Conservation (phyloP, 2,797 vertebrate species). For the Gymnoscopelus microlampas region DNA sequence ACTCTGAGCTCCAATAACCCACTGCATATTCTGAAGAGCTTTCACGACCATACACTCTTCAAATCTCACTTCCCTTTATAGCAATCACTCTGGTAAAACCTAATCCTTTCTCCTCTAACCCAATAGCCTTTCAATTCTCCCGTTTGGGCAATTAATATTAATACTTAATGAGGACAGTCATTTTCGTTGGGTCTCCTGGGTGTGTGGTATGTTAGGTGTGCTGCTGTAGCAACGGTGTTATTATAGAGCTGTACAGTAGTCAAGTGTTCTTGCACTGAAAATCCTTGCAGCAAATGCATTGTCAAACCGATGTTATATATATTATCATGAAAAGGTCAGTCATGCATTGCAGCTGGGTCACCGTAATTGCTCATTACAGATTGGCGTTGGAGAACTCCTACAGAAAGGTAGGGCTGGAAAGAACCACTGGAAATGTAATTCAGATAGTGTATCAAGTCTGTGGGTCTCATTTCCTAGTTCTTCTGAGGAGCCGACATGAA, state of each 20-base stretch:
- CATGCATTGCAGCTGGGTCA: too few species aligned
- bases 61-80: background rate
- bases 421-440: background rate
- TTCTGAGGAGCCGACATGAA: slow-evolving; percentile 13
- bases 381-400: too few species aligned
- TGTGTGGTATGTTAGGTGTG: background rate
- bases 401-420: background rate
- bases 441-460: slow-evolving; percentile 4
- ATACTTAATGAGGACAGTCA: slow-evolving; percentile 30
- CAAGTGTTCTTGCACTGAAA: background rate
- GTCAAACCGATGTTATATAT: too few species aligned
- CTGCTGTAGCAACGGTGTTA: slow-evolving; percentile 7
- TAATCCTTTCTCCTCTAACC: background rate
- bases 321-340: too few species aligned
- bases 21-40: background rate
- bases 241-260: background rate
- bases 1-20: background rate
- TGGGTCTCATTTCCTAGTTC: background rate
- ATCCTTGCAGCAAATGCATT: too few species aligned
- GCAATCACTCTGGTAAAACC: slow-evolving; percentile 2
- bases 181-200: slow-evolving; percentile 15
- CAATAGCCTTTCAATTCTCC: slow-evolving; percentile 22
- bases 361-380: too few species aligned
- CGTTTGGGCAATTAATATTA: slow-evolving; percentile 22
- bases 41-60: background rate